phyloP scores from a whole-genome alignment of 2,797 vertebrate species.

The Acridotheres tristis region DNA sequence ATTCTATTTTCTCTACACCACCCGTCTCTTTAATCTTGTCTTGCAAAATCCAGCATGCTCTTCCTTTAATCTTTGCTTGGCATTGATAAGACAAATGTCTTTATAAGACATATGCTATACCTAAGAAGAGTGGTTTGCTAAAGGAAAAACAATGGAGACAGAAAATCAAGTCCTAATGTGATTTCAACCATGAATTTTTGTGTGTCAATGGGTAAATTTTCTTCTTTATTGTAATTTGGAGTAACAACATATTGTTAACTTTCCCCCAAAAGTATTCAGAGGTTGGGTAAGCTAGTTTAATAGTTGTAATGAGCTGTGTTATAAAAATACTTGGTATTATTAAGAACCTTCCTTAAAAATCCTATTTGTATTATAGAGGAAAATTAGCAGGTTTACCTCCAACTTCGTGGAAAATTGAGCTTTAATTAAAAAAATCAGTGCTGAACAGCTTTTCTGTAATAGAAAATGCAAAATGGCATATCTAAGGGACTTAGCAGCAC shows the following conservation, averaged over 20 bases:
- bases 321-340: not conserved
- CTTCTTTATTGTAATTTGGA: not conserved
- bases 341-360: not conserved
- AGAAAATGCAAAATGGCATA: not conserved
- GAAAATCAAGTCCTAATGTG: not conserved
- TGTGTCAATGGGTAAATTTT: not conserved
- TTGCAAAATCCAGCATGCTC: not conserved
- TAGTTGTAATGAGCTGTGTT: not conserved
- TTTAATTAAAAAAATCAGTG: not conserved
- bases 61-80: not conserved
- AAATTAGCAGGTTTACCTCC: not conserved
- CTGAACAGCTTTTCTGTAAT: not conserved
- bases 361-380: not conserved
- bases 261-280: not conserved
- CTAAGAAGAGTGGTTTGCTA: not conserved
- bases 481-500: not conserved
- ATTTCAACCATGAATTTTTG: not conserved
- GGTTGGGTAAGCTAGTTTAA: not conserved
- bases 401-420: not conserved
- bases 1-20: not conserved
- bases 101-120: not conserved
- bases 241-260: not conserved
- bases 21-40: not conserved
- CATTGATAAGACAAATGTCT: not conserved
- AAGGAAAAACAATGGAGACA: not conserved